phyloP scores from a whole-genome alignment of 2,888 invertebrate genomes.

The Papilio protenor region DNA sequence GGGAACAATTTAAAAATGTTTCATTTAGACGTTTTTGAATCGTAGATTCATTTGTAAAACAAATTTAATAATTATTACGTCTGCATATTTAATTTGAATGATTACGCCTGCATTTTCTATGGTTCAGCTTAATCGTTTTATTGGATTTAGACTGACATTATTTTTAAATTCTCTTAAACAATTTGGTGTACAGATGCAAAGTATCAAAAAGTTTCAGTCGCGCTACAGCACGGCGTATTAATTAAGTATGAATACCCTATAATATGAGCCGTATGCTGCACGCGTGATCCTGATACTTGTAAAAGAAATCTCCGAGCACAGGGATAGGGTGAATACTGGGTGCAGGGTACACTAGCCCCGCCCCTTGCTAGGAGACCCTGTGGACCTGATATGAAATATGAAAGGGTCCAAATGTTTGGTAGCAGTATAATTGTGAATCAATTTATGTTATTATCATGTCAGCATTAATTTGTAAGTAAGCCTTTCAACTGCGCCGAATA shows the following conservation, averaged over 20 bases:
- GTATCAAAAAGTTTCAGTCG: conserved; percentile 61
- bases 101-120: not conserved
- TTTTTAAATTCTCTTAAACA: not conserved
- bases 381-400: conserved; percentile 75
- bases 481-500: conserved; percentile 50
- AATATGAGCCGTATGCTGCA: conserved; percentile 77
- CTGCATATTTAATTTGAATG: not conserved
- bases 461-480: conserved; percentile 72
- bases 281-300: conserved; percentile 69
- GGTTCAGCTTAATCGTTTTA: not conserved
- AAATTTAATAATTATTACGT: not conserved
- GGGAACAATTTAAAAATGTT: not conserved
- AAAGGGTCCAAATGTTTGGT: conserved; percentile 69
- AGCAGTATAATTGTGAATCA: conserved; percentile 76
- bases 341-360: conserved; percentile 60
- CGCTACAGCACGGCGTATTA: conserved; percentile 65
- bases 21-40: not conserved
- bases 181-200: conserved; percentile 44
- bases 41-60: not conserved
- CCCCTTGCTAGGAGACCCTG: conserved; percentile 58
- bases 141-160: not conserved
- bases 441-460: conserved; percentile 81
- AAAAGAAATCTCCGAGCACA: conserved; percentile 56
- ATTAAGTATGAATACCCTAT: conserved; percentile 82
- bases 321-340: conserved; percentile 64